Evolutionary conservation across 2,113 vertebrate genomes (phyloP).

Genomic region (Cyprinodon tularosa): DNA sequence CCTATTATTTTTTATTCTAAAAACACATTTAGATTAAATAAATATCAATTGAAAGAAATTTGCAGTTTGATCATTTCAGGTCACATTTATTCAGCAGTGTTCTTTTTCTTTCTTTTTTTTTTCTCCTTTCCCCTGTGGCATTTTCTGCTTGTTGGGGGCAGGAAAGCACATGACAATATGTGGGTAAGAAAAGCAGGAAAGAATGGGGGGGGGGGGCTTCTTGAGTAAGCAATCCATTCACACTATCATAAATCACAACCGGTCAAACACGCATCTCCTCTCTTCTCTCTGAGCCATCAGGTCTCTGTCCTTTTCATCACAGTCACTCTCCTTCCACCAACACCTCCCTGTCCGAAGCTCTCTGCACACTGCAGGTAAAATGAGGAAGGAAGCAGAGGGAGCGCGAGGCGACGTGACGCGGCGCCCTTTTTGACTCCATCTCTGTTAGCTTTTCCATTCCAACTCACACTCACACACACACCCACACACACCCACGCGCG

Average conservation of each 20-base stretch:
- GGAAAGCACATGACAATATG: constrained; percentile 29
- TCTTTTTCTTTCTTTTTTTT: neutral
- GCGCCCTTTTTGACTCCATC: constrained; percentile 36
- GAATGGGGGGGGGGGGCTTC: constrained; percentile 58
- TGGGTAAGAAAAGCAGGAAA: constrained; percentile 5
- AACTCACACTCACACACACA: constrained; percentile 62
- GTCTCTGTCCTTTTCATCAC: constrained; percentile 79
- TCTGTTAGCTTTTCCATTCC: constrained; percentile 63
- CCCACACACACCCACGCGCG: constrained; percentile 36
- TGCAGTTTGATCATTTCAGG: neutral
- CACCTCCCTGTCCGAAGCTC: constrained; percentile 29
- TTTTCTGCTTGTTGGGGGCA: constrained; percentile 20
- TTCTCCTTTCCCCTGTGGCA: neutral
- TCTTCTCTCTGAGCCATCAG: constrained; percentile 79
- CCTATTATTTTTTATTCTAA: no score
- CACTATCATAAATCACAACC: constrained; percentile 87
- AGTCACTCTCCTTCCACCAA: constrained; percentile 36
- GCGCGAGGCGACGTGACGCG: neutral
- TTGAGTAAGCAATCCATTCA: constrained; percentile 85
- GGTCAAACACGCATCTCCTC: constrained; percentile 76
- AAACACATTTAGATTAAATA: no score
- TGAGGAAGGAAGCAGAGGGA: neutral
- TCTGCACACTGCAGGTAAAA: constrained; percentile 22
- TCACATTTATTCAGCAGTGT: neutral
- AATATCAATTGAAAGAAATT: neutral